These are phyloP conservation scores for Brachystomella parvula DNA, from an alignment of 1,140 invertebrate genomes.

Conservation along the genomic window DNA sequence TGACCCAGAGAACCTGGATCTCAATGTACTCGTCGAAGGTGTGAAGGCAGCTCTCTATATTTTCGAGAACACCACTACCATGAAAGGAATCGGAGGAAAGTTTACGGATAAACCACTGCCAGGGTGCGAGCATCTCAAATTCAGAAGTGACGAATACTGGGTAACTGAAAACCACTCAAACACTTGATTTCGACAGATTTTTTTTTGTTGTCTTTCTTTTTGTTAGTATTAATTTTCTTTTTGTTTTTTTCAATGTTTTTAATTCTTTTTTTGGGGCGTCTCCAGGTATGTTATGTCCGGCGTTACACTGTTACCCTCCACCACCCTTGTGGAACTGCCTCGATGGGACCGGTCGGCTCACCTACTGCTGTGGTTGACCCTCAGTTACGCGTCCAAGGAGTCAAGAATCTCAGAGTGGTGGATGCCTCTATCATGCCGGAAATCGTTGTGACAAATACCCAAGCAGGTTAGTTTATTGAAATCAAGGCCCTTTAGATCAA, in stretches of 20 bases:
- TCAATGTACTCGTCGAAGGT: conserved; percentile 17
- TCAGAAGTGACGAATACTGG: conserved; percentile 11
- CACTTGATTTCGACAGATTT: neutral
- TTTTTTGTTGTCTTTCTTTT: neutral
- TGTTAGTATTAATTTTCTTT: neutral
- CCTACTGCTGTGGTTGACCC: conserved; percentile 61
- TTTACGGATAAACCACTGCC: conserved; percentile 1
- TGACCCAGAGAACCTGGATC: neutral
- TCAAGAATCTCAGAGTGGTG: conserved; percentile 59
- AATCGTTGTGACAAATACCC: conserved; percentile 62
- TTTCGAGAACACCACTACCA: conserved; percentile 13
- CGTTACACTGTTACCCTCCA: conserved; percentile 54
- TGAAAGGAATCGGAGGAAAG: conserved; percentile 4
- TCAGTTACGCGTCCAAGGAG: conserved; percentile 58
- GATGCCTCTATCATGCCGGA: conserved; percentile 68
- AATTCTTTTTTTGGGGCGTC: conserved; percentile 43
- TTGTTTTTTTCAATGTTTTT: neutral
- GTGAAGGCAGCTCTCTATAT: conserved; percentile 10
- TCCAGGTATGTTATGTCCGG: conserved; percentile 45
- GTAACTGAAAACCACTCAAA: conserved; percentile 7
- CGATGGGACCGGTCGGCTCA: conserved; percentile 65
- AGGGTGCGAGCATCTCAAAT: conserved; percentile 9
- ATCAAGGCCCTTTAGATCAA: neutral
- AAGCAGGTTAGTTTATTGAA: conserved; percentile 45
- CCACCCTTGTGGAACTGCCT: conserved; percentile 61